Evolutionary conservation across 1,140 invertebrate genomes (phyloP).

Genomic region (Papilio polytes): DNA sequence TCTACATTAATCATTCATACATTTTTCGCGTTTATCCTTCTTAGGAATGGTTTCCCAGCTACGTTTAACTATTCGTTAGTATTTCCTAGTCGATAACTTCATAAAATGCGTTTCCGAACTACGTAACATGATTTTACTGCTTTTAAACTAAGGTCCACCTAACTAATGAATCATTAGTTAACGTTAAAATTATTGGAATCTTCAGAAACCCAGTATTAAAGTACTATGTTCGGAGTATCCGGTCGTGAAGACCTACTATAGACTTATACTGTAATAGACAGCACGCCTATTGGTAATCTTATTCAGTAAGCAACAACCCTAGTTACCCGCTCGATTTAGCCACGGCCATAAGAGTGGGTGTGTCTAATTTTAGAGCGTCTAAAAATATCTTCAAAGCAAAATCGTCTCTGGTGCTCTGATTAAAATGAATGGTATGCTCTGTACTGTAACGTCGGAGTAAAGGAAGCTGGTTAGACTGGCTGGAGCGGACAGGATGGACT

Average conservation of each 20-base stretch:
- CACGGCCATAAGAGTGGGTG: slow-evolving; percentile 51
- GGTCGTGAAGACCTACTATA: not conserved
- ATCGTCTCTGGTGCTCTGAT: slow-evolving; percentile 39
- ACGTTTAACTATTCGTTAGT: no score
- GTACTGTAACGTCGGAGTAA: slow-evolving; percentile 15
- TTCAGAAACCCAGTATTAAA: no score
- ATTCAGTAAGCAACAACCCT: slow-evolving; percentile 1
- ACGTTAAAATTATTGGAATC: no score
- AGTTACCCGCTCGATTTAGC: slow-evolving; percentile 41
- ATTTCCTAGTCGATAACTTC: no score
- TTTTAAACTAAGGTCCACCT: no score
- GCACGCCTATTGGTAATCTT: not conserved
- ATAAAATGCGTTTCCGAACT: no score
- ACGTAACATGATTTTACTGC: no score
- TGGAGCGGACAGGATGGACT: slow-evolving; percentile 25
- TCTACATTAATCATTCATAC: not conserved
- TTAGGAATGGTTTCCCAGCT: no score
- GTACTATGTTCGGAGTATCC: no score
- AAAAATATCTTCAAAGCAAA: slow-evolving; percentile 52
- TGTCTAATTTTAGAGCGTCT: slow-evolving; percentile 54
- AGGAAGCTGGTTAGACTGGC: slow-evolving; percentile 44
- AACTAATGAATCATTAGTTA: no score
- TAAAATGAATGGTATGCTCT: slow-evolving; percentile 42
- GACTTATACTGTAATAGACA: not conserved
- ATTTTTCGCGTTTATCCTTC: not conserved